phyloP scores from a whole-genome alignment of 92 coral and sea anemone species.

The Pocillopora meandrina region DNA sequence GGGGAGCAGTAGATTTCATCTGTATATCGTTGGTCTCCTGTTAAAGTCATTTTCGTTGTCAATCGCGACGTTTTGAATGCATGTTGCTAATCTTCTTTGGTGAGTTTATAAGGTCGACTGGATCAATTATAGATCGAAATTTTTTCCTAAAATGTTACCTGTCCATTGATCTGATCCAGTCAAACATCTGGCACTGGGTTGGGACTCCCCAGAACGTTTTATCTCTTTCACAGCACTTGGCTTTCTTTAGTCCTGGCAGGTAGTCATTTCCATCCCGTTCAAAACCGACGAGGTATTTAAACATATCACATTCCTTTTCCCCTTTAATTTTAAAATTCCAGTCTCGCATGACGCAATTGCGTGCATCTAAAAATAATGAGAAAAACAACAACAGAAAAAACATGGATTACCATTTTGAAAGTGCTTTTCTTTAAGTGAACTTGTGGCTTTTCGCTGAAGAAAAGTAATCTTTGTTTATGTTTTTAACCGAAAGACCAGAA shows the following conservation, averaged over 20 bases:
- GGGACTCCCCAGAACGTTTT: constrained; percentile 56
- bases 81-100: no score
- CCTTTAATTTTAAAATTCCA: constrained; percentile 56
- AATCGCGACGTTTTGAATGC: no score
- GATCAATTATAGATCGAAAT: no score
- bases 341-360: constrained; percentile 21
- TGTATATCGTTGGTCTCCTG: no score
- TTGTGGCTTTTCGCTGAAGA: no score
- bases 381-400: background rate
- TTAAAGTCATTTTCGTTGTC: no score
- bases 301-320: constrained; percentile 42
- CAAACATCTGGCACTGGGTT: constrained; percentile 52
- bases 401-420: background rate
- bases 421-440: no score
- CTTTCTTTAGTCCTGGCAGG: constrained; percentile 45
- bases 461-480: no score
- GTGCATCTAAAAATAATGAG: background rate
- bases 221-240: constrained; percentile 58
- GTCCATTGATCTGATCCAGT: constrained; percentile 62
- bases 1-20: no score
- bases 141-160: background rate
- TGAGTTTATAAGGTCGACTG: no score
- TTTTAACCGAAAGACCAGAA: no score
- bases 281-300: constrained; percentile 37
- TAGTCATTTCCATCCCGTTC: constrained; percentile 32